Percentiles rank a stretch among this genome's conserved stretches.
Evolutionary conservation across 2,113 vertebrate genomes (phyloP).

Genomic region (Coturnix japonica): DNA sequence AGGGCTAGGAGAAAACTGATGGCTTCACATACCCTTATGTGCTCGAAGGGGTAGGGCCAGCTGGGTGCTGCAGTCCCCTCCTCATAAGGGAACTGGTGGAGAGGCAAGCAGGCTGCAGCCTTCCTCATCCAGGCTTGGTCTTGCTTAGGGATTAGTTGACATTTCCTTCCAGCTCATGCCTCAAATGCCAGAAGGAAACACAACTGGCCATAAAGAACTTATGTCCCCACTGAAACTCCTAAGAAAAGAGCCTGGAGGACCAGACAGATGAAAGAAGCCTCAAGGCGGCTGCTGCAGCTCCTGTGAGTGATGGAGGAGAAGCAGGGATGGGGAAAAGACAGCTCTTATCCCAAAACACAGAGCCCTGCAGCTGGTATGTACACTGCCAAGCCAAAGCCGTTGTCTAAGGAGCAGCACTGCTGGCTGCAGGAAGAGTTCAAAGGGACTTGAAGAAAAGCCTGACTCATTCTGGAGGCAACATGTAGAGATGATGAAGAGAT

Average conservation of each 20-base stretch:
- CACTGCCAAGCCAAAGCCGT: background rate
- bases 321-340: background rate
- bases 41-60: background rate
- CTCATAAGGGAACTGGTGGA: background rate
- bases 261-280: background rate
- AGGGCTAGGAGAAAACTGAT: background rate
- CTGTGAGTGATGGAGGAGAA: background rate
- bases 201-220: background rate
- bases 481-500: background rate
- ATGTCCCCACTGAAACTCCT: background rate
- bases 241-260: background rate
- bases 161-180: background rate
- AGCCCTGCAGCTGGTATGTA: background rate
- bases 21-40: background rate
- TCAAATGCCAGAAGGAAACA: background rate
- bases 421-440: background rate
- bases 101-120: background rate
- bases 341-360: background rate
- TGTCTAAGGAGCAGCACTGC: background rate
- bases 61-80: rapidly evolving
- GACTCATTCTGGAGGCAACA: rapidly evolving
- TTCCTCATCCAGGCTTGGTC: background rate
- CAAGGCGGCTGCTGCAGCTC: background rate
- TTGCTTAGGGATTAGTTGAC: background rate
- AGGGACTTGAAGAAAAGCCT: background rate